These are phyloP conservation scores for Sphenopsis melanotis DNA, from an alignment of 2,797 vertebrate species.

Conservation along the genomic window DNA sequence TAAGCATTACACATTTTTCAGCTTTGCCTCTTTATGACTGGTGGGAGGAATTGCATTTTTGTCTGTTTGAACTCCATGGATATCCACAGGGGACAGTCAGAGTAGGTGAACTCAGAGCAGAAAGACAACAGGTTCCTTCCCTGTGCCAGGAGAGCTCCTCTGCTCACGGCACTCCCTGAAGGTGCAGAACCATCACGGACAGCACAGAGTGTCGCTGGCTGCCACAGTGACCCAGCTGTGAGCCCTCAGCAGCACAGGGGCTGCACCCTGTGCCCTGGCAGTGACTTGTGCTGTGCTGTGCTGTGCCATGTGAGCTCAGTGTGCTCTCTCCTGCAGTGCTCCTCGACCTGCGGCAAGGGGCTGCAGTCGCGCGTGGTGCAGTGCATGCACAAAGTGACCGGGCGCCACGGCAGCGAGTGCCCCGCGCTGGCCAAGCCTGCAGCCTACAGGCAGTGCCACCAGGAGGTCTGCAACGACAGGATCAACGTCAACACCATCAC, in stretches of 20 bases:
- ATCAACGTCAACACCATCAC: slow-evolving; percentile 94
- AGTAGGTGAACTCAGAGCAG: neutral
- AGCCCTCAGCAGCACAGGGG: neutral
- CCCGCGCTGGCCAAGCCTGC: slow-evolving; percentile 81
- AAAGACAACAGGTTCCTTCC: neutral
- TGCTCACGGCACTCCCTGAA: neutral
- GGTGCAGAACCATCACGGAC: neutral
- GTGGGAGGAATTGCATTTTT: neutral
- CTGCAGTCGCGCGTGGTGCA: slow-evolving; percentile 95
- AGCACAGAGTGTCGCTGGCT: neutral
- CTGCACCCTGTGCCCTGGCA: neutral
- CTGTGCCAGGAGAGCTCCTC: neutral
- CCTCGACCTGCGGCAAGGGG: slow-evolving; percentile 91
- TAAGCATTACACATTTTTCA: neutral
- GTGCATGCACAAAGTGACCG: slow-evolving; percentile 94
- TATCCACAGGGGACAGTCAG: neutral
- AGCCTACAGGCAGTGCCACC: slow-evolving; percentile 90
- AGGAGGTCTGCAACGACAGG: slow-evolving; percentile 86
- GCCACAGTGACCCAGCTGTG: accelerated
- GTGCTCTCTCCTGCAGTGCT: slow-evolving; percentile 81
- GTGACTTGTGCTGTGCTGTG: neutral
- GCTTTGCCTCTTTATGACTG: neutral
- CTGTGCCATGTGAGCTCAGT: neutral
- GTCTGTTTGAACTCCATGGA: neutral
- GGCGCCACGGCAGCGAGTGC: slow-evolving; percentile 92